Evolutionary conservation across 2,888 invertebrate species (phyloP), one percentile per base, ranked within the genome.

Genomic region (Trichopoda pennipes): DNA sequence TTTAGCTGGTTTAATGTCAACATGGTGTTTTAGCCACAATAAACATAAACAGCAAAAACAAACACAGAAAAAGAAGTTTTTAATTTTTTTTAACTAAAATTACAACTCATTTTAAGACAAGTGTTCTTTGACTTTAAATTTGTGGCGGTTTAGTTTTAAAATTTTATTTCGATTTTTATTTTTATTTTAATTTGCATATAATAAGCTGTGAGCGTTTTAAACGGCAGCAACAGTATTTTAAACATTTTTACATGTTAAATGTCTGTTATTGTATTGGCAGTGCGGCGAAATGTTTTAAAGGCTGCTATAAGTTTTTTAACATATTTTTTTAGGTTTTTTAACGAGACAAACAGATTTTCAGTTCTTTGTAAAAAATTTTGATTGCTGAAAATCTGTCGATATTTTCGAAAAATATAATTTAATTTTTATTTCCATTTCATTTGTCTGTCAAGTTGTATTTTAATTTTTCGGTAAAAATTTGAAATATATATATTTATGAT

Each of bases 1-100:
- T 70, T 70, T 72, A 42, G 66, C 72, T 81, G 55, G 60, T 66
- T 74, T 78, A 81, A 81, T 78, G 81, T 81, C 81, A 81, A 78
- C 81, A 81, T 78, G 69, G n/a, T 74, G 47, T 78, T 64, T 77
- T 60, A 55, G 44, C 42, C 53, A 53, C 60, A 63, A 61, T 21
- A 55, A 79, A 21, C 12, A 44, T 21, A 8, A 17, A 28, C n/a
- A n/a, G n/a, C 4, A 10, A 6, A 23, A 66, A 38, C 53, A 66
- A 23, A 3, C 28, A n/a, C 3, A 35, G 66, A 73, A 1, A 38
- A 38, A 38, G 12, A 38, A 38, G 35, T 35, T 38, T 58, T 51
- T 53, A 51, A n/a, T 49, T 58, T 47, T 51, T 32, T 51, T 23
- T 32, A 47, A 35, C 12, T 7, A 44, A 28, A 32, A 49, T 32